A percentile compares a stretch with the other conserved stretches of the same genome.
These are phyloP conservation scores for Cheilosia pagana DNA, from an alignment of 2,888 invertebrate species.

Conservation along the genomic window DNA sequence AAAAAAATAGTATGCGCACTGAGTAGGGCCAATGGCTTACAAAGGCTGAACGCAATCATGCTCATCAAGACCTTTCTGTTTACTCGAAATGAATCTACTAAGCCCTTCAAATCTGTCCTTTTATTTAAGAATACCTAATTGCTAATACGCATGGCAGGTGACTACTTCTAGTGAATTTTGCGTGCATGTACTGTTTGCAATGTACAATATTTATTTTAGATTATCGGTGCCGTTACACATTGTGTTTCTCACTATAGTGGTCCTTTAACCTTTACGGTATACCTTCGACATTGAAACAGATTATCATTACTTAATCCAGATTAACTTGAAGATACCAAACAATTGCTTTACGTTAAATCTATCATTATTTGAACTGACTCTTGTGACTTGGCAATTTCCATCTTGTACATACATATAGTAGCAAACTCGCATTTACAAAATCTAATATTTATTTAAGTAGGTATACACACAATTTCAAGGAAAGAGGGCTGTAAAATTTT, in stretches of 20 bases:
- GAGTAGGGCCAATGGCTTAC: too few relatives aligned
- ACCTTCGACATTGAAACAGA: background rate
- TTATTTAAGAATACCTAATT: constrained; percentile 13
- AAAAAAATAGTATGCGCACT: too few relatives aligned
- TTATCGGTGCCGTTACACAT: background rate
- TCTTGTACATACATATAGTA: background rate
- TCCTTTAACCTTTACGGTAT: background rate
- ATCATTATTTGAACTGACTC: constrained; percentile 11
- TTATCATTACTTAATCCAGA: constrained; percentile 37
- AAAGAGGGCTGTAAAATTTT: too few relatives aligned
- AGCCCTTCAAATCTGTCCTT: background rate
- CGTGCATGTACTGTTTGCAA: background rate
- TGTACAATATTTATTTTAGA: background rate
- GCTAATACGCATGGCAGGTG: constrained; percentile 23
- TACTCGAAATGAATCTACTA: background rate
- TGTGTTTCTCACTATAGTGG: background rate
- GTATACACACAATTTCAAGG: too few relatives aligned
- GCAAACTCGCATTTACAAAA: too few relatives aligned
- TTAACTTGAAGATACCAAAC: constrained; percentile 32
- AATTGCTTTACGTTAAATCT: background rate
- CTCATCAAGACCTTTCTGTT: too few relatives aligned
- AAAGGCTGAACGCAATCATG: too few relatives aligned
- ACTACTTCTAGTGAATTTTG: background rate
- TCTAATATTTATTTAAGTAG: too few relatives aligned
- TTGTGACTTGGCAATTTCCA: background rate